Evolutionary conservation across 2,797 vertebrate species (phyloP).

Genomic region (Parotocinclus haroldoi): DNA sequence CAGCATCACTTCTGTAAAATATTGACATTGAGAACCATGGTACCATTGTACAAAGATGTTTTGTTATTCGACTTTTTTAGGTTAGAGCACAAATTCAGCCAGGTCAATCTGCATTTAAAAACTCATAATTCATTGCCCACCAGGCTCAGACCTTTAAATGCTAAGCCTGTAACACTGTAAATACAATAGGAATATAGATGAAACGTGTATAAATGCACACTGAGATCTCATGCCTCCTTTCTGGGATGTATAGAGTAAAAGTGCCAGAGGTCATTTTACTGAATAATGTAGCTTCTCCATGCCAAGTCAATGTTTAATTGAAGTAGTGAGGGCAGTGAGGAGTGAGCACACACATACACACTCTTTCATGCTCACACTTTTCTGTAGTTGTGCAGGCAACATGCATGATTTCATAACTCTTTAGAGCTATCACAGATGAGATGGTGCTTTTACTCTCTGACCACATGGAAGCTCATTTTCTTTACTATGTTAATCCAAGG

Average conservation of each 20-base stretch:
- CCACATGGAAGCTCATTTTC: conserved; percentile 19
- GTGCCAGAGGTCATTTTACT: conserved; percentile 63
- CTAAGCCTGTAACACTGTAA: neutral
- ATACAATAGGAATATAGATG: conserved; percentile 4
- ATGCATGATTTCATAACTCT: conserved; percentile 38
- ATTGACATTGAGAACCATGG: no score
- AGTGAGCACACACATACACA: neutral
- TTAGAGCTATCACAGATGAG: conserved; percentile 37
- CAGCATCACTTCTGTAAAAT: no score
- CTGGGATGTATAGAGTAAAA: conserved; percentile 65
- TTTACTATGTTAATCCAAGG: conserved; percentile 40
- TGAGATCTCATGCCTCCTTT: conserved; percentile 54
- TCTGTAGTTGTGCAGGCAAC: conserved; percentile 1
- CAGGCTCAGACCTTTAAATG: neutral
- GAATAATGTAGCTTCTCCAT: conserved; percentile 72
- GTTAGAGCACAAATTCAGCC: no score
- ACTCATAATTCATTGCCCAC: neutral
- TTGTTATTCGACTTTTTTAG: no score
- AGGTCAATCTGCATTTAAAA: no score
- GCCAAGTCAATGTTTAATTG: conserved; percentile 66
- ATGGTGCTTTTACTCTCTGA: conserved; percentile 30
- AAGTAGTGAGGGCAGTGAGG: conserved; percentile 46
- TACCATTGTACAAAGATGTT: no score
- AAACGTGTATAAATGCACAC: neutral
- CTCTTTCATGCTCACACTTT: neutral